Percentiles rank a stretch among this genome's conserved stretches.
phyloP scores from a whole-genome alignment of 2,888 invertebrate species.

The Amiota communis region DNA sequence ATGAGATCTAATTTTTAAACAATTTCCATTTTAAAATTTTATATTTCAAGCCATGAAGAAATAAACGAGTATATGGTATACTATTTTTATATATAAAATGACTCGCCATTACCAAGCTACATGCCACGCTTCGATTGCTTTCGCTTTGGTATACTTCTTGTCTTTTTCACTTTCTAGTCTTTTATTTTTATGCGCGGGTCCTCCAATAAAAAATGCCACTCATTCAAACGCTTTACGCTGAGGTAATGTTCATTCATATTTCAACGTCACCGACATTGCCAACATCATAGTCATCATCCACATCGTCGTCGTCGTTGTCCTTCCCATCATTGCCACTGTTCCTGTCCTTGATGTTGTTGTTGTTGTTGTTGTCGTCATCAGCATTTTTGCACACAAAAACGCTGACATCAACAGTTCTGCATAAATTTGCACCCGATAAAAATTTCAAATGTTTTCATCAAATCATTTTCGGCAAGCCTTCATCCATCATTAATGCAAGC shows the following conservation, averaged over 20 bases:
- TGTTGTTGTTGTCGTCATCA: slow-evolving; percentile 39
- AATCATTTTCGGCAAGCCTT: slow-evolving; percentile 59
- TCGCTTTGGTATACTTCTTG: too few species aligned
- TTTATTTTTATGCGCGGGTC: too few species aligned
- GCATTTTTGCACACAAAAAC: slow-evolving; percentile 58
- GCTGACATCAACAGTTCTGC: slow-evolving; percentile 70
- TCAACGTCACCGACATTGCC: slow-evolving; percentile 59
- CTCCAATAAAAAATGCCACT: slow-evolving; percentile 46
- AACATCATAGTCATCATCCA: slow-evolving; percentile 1
- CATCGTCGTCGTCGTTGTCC: neutral
- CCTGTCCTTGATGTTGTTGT: neutral
- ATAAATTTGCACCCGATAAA: slow-evolving; percentile 70
- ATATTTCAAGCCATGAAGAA: too few species aligned
- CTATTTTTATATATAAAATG: too few species aligned
- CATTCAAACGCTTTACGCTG: slow-evolving; percentile 36
- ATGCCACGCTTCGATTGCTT: too few species aligned
- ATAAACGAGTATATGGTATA: too few species aligned
- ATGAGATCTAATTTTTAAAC: too few species aligned
- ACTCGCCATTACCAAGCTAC: too few species aligned
- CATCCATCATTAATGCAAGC: slow-evolving; percentile 61
- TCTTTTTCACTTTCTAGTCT: too few species aligned
- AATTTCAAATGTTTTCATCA: slow-evolving; percentile 69
- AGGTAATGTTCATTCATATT: slow-evolving; percentile 63
- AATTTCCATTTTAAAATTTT: too few species aligned
- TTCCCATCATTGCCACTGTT: neutral